Percentiles rank a stretch among this genome's conserved stretches.
Evolutionary conservation across 1,140 invertebrate species (phyloP).

Genomic region (Drosophila pandora): DNA sequence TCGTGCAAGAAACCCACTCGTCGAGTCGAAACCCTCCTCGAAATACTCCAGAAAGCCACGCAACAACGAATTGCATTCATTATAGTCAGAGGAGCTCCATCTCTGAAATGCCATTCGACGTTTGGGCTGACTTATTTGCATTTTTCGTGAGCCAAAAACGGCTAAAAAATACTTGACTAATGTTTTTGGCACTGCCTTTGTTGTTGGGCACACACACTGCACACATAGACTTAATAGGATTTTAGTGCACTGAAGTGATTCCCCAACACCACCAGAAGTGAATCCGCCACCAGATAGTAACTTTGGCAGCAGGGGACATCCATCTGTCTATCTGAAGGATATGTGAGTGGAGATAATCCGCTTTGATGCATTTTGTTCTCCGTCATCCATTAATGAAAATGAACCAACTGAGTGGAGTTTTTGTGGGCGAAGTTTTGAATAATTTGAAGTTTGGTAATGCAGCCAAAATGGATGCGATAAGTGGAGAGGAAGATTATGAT

Average conservation of each 20-base stretch:
- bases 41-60: conserved; percentile 51
- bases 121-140: conserved; percentile 62
- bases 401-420: neutral
- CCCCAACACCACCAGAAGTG: conserved; percentile 32
- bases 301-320: neutral
- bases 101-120: conserved; percentile 18
- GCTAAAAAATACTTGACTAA: conserved; percentile 69
- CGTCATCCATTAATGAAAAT: conserved; percentile 35
- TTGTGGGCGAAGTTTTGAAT: conserved; percentile 7
- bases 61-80: conserved; percentile 71
- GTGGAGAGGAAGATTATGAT: neutral
- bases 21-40: conserved; percentile 6
- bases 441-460: conserved; percentile 1
- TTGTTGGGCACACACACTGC: conserved; percentile 33
- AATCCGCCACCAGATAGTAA: conserved; percentile 3
- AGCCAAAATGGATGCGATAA: neutral
- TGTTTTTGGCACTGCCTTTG: conserved; percentile 51
- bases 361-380: conserved; percentile 32
- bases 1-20: conserved; percentile 27
- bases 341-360: conserved; percentile 22
- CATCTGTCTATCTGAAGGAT: conserved; percentile 16
- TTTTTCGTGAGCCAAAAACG: conserved; percentile 65
- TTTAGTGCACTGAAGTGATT: conserved; percentile 74
- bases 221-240: conserved; percentile 66
- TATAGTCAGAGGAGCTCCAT: conserved; percentile 30